These are phyloP conservation scores for Hippocampus kuda DNA, from an alignment of 2,797 vertebrate genomes.

Conservation along the genomic window DNA sequence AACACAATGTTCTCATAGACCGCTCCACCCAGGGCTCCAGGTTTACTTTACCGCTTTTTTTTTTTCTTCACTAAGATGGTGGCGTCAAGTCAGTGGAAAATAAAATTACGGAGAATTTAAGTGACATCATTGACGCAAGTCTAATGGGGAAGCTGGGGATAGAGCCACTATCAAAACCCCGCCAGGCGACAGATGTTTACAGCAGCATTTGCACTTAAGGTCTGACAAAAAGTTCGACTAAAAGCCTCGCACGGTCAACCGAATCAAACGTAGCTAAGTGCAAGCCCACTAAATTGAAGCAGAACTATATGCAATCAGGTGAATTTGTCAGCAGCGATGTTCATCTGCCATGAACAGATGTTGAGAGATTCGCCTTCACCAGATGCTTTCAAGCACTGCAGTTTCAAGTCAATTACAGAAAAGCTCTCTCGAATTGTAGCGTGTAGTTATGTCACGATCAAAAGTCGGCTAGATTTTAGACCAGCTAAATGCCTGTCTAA, in stretches of 20 bases:
- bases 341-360: conserved; percentile 1
- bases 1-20: conserved; percentile 25
- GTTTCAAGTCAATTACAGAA: background rate
- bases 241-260: conserved; percentile 1
- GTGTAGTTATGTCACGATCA: background rate
- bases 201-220: conserved; percentile 21
- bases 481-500: too few relatives aligned
- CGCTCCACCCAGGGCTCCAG: conserved; percentile 34
- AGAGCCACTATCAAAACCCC: conserved; percentile 15
- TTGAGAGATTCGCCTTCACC: background rate
- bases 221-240: conserved; percentile 14
- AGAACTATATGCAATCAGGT: background rate
- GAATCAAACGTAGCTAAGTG: background rate
- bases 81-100: conserved; percentile 12
- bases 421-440: too few relatives aligned
- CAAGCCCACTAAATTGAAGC: background rate
- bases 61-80: conserved; percentile 9
- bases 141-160: conserved; percentile 18
- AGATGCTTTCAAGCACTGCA: background rate
- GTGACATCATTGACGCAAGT: conserved; percentile 17
- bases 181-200: conserved; percentile 27
- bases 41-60: conserved; percentile 7
- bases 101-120: background rate
- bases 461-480: too few relatives aligned
- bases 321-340: background rate